phyloP scores from a whole-genome alignment of 35 echinoderm and acorn worm species.

The Anneissia japonica region DNA sequence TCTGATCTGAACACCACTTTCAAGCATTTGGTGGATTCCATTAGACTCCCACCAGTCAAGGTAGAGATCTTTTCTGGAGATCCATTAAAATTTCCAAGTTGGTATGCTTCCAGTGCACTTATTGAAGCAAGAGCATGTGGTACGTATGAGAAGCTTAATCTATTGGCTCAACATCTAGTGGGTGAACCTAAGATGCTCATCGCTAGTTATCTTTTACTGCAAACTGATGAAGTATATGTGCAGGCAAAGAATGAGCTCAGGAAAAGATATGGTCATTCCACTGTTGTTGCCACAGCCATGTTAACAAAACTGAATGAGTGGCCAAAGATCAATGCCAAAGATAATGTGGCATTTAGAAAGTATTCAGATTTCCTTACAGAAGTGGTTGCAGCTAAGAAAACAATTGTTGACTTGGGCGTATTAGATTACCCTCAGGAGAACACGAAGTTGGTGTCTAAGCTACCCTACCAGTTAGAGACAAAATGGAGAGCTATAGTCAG shows the following conservation, averaged over 20 bases:
- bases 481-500: not conserved
- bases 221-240: constrained; percentile 23
- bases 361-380: constrained; percentile 30
- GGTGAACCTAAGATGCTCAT: constrained; percentile 21
- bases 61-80: not conserved
- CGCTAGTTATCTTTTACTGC: constrained; percentile 8
- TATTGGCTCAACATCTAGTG: not conserved
- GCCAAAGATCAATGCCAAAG: not conserved
- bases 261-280: constrained; percentile 29
- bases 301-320: not conserved
- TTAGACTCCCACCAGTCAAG: not conserved
- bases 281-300: not conserved
- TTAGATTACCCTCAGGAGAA: constrained; percentile 28
- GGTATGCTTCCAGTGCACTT: not conserved
- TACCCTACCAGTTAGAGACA: not conserved
- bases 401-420: not conserved
- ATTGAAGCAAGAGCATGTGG: not conserved
- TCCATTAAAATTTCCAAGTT: constrained; percentile 1
- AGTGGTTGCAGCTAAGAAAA: constrained; percentile 9
- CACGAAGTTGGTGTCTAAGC: not conserved
- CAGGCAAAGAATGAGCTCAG: constrained; percentile 10
- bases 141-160: not conserved
- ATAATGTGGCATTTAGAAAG: constrained; percentile 8
- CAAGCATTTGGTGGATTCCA: not conserved
- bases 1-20: too few species aligned